Percentiles rank a stretch among this genome's conserved stretches.
Conservation (phyloP, 37 sponge, comb jelly and placozoan genomes). For the Agelas oroides region DNA sequence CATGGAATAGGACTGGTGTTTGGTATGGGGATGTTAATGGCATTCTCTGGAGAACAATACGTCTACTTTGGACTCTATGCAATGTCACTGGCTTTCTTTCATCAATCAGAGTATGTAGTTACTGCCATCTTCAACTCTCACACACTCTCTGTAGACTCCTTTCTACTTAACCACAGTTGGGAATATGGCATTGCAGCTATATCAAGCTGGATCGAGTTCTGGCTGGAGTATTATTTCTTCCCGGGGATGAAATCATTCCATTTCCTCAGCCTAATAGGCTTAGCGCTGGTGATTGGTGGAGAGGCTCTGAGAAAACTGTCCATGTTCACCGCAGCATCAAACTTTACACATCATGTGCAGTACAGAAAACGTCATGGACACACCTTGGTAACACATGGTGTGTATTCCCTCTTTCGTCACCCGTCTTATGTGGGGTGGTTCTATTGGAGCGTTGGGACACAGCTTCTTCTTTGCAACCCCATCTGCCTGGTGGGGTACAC, state of each 20-base stretch:
- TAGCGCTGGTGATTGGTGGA: constrained; percentile 68
- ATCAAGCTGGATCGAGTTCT: constrained; percentile 87
- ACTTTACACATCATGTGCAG: constrained; percentile 90
- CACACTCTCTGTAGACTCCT: constrained; percentile 84
- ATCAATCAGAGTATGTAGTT: constrained; percentile 89
- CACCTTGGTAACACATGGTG: constrained; percentile 80
- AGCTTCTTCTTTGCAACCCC: constrained; percentile 92
- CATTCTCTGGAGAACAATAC: constrained; percentile 6
- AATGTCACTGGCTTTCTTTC: constrained; percentile 87
- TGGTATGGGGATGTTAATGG: constrained; percentile 25
- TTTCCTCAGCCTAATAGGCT: constrained; percentile 49
- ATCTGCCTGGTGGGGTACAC: constrained; percentile 82
- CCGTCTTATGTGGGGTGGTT: constrained; percentile 98
- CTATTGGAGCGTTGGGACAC: constrained; percentile 97
- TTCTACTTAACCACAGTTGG: constrained; percentile 91
- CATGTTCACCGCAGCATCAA: constrained; percentile 89
- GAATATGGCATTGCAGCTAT: constrained; percentile 86
- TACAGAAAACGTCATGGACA: constrained; percentile 68
- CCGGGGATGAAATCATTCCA: constrained; percentile 63
- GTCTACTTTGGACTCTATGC: constrained; percentile 79
- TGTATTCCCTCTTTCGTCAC: constrained; percentile 88
- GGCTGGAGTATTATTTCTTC: constrained; percentile 69
- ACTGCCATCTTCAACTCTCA: constrained; percentile 85
- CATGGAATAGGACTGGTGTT: constrained; percentile 57
- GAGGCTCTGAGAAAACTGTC: constrained; percentile 87